Evolutionary conservation across 2,888 invertebrate species (phyloP), one percentile per base, ranked within the genome.

Genomic region (Pandemis heparana): DNA sequence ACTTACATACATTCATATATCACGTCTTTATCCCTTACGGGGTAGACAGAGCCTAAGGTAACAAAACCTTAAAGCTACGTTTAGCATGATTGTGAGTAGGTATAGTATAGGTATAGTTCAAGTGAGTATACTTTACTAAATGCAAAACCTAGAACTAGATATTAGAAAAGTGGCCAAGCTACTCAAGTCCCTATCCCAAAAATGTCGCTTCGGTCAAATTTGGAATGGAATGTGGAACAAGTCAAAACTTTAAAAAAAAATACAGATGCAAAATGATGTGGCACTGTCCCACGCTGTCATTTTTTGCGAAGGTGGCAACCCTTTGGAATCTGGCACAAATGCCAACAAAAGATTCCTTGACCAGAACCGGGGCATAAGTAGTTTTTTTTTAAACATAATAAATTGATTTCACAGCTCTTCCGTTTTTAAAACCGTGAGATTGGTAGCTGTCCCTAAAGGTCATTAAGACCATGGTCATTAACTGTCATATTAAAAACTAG

Each of bases 261-360:
- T n/a, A 70, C 75, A 71, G 71, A 75, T 68, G 68, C 63, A 68
- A 72, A 75, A 77, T 75, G 74, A 71, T 46, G 65, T 41, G 62
- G 65, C 75, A 74, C 75, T 77, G 78, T 77, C 94, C 91, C 94
- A 94, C 94, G 94, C 93, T 93, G 92, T 92, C 92, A 83, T 76
- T 69, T 74, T 78, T 77, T 83, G 87, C 74, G 84, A 89, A 91
- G 90, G 89, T 92, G 89, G 84, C 87, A 92, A 92, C 90, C 92
- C 93, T 92, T 93, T 92, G 77, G 83, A 79, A 82, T 80, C 64
- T 71, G 75, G 82, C 91, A 90, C 85, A 78, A 78, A 80, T 82
- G 83, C 78, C 84, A 87, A 93, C 89, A 94, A 93, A 87, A 81
- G 88, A 83, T 88, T 86, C 81, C 92, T 89, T 94, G 94, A 94